Percentiles rank a stretch among this genome's conserved stretches.
Conservation (phyloP, 2,888 invertebrate species). For the Tiliacea citrago region DNA sequence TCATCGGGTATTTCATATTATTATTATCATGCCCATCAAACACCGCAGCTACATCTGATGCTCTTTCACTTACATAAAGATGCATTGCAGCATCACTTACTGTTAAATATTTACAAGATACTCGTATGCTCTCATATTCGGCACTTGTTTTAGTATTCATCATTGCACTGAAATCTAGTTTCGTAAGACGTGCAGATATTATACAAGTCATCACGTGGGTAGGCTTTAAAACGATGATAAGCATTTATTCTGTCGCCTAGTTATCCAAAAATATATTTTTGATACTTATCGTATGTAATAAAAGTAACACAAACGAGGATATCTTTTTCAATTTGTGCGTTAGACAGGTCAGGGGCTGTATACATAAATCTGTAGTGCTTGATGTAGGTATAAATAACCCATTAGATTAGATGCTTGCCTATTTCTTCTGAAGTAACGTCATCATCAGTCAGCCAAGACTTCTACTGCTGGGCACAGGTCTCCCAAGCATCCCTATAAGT, state of each 20-base stretch:
- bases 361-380: neutral
- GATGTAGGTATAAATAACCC: neutral
- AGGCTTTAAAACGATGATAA: constrained; percentile 59
- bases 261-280: constrained; percentile 57
- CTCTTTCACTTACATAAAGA: constrained; percentile 31
- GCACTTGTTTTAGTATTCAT: constrained; percentile 62
- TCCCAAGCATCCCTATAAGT: neutral
- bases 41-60: neutral
- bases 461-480: too few relatives aligned
- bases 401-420: neutral
- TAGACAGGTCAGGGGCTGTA: constrained; percentile 21
- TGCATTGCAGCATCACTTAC: constrained; percentile 35
- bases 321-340: constrained; percentile 34
- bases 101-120: constrained; percentile 32
- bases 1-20: neutral
- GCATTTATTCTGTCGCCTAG: constrained; percentile 57
- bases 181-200: constrained; percentile 57
- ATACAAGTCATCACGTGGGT: constrained; percentile 56
- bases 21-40: neutral
- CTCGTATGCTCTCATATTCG: constrained; percentile 17
- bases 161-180: constrained; percentile 61
- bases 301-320: constrained; percentile 57
- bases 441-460: neutral
- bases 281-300: constrained; percentile 59
- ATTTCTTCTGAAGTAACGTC: neutral